Evolutionary conservation across 30 jellyfish, hydroid and myxozoan genomes (phyloP), one percentile per base, ranked within the genome.

Genomic region (Aurelia aurita): DNA sequence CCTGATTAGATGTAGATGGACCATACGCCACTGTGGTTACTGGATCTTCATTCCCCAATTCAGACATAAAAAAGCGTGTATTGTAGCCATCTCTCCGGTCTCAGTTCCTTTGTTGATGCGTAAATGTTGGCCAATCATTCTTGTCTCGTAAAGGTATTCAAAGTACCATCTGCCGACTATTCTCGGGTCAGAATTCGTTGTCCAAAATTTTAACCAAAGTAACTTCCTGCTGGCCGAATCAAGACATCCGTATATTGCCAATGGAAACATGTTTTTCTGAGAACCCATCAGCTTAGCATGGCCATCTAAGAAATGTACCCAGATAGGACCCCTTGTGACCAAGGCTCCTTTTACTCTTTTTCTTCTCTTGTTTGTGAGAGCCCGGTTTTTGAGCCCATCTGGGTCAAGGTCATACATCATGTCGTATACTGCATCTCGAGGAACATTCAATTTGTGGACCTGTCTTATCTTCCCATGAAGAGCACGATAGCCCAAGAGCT

Each of bases 281-380:
- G 39, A 63, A 47, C 87, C 91, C 91, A 84, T 72, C 25, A 84
- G 71, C 75, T 84, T 84, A 57, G 68, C 94, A 84, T 72, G 90
- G 70, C 94, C 94, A 2, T 80, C 77, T 0, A 27, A 53, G 58
- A 79, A 80, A 35, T 20, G 61, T 11, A 80, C 85, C 77, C 85
- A 84, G 19, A 61, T 68, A 32, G 72, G 65, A 16, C 94, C n/a
- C n/a, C n/a, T n/a, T n/a, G n/a, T n/a, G n/a, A 66, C 88, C 28
- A 51, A 51, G 72, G 72, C 62, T 84, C 75, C 80, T 31, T 76
- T 83, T 0, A 20, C 76, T 74, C 72, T 85, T 59, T 53, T 51
- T 54, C 77, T 66, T 18, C 44, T 74, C 27, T 44, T 45, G 7
- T 55, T 66, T 35, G 70, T 35, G 51, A 67, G 78, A 19, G 51